These are phyloP conservation scores for Montifringilla adamsi DNA, from an alignment of 2,113 vertebrate genomes.

Conservation along the genomic window DNA sequence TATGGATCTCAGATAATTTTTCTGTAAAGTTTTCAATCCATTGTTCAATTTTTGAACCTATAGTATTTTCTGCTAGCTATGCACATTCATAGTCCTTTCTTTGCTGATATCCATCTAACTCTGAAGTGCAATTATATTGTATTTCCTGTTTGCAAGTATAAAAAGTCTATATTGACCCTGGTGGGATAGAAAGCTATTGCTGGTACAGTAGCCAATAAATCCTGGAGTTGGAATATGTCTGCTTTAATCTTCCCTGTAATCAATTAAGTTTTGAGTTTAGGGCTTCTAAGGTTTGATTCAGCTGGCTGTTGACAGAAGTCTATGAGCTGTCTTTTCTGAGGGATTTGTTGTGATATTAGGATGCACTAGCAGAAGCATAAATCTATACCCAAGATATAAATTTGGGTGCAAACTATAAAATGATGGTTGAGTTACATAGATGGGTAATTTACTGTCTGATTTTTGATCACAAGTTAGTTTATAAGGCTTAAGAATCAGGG, in stretches of 20 bases:
- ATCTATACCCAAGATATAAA: background rate
- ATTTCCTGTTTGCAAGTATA: conserved; percentile 44
- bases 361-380: background rate
- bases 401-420: background rate
- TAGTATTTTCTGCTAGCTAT: background rate
- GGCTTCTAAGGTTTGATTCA: background rate
- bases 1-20: background rate
- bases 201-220: conserved; percentile 48
- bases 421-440: background rate
- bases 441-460: background rate
- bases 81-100: background rate
- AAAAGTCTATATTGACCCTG: conserved; percentile 44
- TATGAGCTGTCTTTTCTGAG: background rate
- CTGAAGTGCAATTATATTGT: conserved; percentile 33
- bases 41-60: background rate
- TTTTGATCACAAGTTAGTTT: background rate
- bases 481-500: background rate
- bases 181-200: background rate
- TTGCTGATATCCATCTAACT: background rate
- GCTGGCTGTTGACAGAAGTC: background rate
- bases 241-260: conserved; percentile 54
- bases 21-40: background rate
- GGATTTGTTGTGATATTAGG: background rate
- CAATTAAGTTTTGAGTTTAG: conserved; percentile 46
- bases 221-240: conserved; percentile 1